Conservation (phyloP, 2,888 invertebrate species). For the Epinotia brunnichana region DNA sequence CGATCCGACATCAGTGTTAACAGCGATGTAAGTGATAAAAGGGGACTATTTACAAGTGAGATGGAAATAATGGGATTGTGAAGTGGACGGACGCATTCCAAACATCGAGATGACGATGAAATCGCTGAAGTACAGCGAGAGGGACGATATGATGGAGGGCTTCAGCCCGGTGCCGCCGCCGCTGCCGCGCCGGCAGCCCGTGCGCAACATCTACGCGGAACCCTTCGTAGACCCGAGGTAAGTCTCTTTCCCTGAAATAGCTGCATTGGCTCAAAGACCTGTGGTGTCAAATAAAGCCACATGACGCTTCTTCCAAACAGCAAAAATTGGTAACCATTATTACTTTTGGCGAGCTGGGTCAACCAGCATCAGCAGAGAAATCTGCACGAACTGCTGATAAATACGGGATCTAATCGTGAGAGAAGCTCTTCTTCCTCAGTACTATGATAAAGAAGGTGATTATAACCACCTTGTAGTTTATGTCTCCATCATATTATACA, state of each 20-base stretch:
- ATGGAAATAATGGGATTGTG: conserved; percentile 68
- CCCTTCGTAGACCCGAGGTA: conserved; percentile 86
- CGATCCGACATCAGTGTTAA: conserved; percentile 36
- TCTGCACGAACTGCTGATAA: not conserved
- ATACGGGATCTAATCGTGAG: not conserved
- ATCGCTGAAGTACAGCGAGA: conserved; percentile 83
- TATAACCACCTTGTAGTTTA: not conserved
- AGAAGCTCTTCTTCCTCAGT: not conserved
- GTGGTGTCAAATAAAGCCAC: not conserved
- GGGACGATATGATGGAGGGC: conserved; percentile 82
- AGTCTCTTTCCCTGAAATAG: conserved; percentile 53
- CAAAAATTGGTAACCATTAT: not conserved
- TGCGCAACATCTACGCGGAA: conserved; percentile 87
- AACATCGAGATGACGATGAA: conserved; percentile 84
- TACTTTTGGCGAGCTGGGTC: not conserved
- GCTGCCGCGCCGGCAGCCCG: conserved; percentile 84
- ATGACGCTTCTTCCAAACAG: not conserved
- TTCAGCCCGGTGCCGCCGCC: conserved; percentile 85
- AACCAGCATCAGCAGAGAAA: not conserved
- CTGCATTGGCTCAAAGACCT: not conserved
- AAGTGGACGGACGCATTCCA: conserved; percentile 66
- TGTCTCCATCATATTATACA: not conserved
- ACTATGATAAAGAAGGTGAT: not conserved
- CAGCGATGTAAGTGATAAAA: conserved; percentile 72
- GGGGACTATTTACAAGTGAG: conserved; percentile 61